Evolutionary conservation across 2,888 invertebrate genomes (phyloP).

Genomic region (Drosophila gaucha): DNA sequence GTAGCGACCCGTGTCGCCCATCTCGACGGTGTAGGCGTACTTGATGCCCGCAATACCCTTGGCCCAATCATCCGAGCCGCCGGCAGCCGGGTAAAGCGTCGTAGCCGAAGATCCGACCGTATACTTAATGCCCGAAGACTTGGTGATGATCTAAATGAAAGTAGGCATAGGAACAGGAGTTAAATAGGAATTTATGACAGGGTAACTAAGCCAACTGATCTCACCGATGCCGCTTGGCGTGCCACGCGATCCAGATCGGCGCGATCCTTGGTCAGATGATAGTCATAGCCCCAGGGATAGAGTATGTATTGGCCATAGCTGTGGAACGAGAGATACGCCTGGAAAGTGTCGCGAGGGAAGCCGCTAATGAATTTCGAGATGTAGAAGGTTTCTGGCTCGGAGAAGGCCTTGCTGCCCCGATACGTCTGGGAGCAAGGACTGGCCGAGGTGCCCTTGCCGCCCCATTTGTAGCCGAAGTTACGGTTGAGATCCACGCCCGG

Average conservation of each 20-base stretch:
- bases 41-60: conserved; percentile 92
- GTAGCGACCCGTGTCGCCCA: conserved; percentile 92
- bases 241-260: conserved; percentile 90
- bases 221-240: conserved; percentile 88
- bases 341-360: conserved; percentile 86
- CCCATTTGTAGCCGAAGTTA: conserved; percentile 96
- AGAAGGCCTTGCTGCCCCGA: conserved; percentile 91
- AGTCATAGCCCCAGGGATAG: conserved; percentile 94
- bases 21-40: conserved; percentile 95
- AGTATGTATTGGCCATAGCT: conserved; percentile 94
- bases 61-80: conserved; percentile 96
- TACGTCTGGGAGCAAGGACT: conserved; percentile 93
- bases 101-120: conserved; percentile 91
- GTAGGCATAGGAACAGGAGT: not conserved
- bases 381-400: conserved; percentile 93
- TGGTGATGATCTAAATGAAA: conserved; percentile 75
- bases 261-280: conserved; percentile 89
- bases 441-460: conserved; percentile 92
- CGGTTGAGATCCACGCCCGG: conserved; percentile 93
- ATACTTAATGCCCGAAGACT: conserved; percentile 86
- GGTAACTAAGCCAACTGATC: not conserved
- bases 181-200: not conserved
- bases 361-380: conserved; percentile 86
- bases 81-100: conserved; percentile 92
- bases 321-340: conserved; percentile 92